These are phyloP conservation scores for Pseudochromis fuscus DNA, from an alignment of 2,797 vertebrate genomes.

Conservation along the genomic window DNA sequence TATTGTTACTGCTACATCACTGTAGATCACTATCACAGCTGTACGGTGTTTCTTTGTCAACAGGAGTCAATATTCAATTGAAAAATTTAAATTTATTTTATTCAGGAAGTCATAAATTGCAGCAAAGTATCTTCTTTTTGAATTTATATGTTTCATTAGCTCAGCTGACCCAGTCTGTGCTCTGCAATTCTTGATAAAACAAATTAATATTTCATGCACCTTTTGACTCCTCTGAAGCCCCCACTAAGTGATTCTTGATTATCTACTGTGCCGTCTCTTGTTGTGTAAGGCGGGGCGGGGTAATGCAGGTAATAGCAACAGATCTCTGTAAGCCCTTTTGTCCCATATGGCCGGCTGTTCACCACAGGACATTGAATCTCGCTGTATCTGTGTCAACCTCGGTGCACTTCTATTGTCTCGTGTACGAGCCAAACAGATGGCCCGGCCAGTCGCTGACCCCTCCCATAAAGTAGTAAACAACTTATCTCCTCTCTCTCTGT, in stretches of 20 bases:
- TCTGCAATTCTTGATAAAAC: neutral
- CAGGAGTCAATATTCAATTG: no score
- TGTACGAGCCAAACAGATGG: conserved; percentile 75
- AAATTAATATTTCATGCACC: conserved; percentile 6
- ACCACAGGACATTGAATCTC: conserved; percentile 54
- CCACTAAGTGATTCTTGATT: conserved; percentile 10
- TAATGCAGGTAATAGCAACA: conserved; percentile 55
- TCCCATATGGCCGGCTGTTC: conserved; percentile 63
- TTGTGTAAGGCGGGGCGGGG: conserved; percentile 34
- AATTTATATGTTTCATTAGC: neutral
- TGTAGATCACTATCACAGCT: no score
- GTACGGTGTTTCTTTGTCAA: neutral
- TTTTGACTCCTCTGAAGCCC: conserved; percentile 20
- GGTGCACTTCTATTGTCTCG: conserved; percentile 53
- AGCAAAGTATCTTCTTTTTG: neutral
- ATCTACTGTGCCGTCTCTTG: conserved; percentile 14
- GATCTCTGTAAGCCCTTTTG: conserved; percentile 65
- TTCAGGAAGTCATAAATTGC: neutral
- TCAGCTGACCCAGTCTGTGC: neutral
- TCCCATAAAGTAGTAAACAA: conserved; percentile 78
- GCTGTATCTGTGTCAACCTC: conserved; percentile 64
- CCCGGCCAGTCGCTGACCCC: conserved; percentile 55
- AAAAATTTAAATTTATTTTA: neutral
- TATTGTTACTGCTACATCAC: neutral
- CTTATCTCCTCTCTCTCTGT: conserved; percentile 55